Evolutionary conservation across 2,888 invertebrate genomes (phyloP).

Genomic region (Morinoia aosen): DNA sequence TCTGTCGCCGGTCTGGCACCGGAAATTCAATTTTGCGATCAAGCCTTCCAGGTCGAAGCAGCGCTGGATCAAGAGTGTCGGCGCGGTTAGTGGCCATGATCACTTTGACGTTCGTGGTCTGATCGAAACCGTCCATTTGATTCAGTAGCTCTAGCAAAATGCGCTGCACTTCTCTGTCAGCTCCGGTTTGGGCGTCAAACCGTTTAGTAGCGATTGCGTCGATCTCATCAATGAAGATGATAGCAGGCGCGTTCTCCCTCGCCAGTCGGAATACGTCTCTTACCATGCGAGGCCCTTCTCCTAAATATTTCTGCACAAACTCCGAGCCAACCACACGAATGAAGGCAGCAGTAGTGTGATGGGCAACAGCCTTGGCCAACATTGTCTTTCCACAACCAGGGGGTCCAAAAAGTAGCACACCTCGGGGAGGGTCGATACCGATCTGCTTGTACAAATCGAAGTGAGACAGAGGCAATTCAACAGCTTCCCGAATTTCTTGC

Average conservation of each 20-base stretch:
- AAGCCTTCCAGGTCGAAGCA: conserved; percentile 93
- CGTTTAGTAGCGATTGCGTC: conserved; percentile 99
- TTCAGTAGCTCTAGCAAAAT: conserved; percentile 96
- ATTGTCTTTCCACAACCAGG: conserved; percentile 99
- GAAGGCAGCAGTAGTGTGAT: conserved; percentile 84
- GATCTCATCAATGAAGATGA: conserved; percentile 99
- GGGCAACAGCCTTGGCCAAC: conserved; percentile 98
- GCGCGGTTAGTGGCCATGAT: conserved; percentile 98
- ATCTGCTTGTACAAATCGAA: conserved; percentile 96
- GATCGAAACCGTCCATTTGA: conserved; percentile 99
- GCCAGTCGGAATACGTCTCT: conserved; percentile 98
- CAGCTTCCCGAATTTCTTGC: conserved; percentile 98
- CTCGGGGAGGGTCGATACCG: conserved; percentile 96
- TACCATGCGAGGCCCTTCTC: conserved; percentile 99
- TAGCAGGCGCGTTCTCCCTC: conserved; percentile 98
- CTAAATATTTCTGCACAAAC: conserved; percentile 99
- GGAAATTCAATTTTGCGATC: conserved; percentile 99
- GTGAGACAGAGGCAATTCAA: conserved; percentile 97
- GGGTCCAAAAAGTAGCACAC: conserved; percentile 99
- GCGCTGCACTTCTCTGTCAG: conserved; percentile 97
- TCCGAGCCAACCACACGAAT: conserved; percentile 93
- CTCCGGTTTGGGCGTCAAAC: conserved; percentile 98
- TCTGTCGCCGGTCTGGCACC: conserved; percentile 89
- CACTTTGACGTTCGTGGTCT: conserved; percentile 98
- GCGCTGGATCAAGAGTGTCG: conserved; percentile 98